Evolutionary conservation across 1,140 invertebrate genomes (phyloP), one percentile per base, ranked within the genome.

Genomic region (Stratiolaelaps scimitus): DNA sequence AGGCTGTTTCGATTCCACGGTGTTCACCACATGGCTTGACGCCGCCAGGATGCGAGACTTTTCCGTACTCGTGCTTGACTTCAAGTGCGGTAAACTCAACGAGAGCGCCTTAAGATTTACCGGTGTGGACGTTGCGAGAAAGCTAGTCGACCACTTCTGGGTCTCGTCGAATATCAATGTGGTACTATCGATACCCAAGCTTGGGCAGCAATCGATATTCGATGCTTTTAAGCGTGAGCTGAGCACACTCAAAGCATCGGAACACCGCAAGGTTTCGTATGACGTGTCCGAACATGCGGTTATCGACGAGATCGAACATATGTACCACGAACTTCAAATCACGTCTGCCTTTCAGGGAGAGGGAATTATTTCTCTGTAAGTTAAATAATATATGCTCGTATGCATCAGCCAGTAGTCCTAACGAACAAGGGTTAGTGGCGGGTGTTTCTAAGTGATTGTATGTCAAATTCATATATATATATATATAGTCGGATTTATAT

Each of bases 1-100:
- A 20, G 0, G 2, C 13, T 70, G 69, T 20, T 7, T 29, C 10
- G 4, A 15, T 17, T 65, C 20, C 0, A 65, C 29, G 4, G 20
- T 66, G 1, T 0, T 71, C 2, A 17, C 2, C 10, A 29, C 69
- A 13, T 69, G 69, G 34, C 65, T 70, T 23, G 15, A 26, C 15
- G 53, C 53, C 15, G 53, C 53, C 4, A 15, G 17, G 6, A 20
- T 23, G 1, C 53, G 53, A 23, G 26, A 60, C 23, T 17, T 60
- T 34, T 29, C 53, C 2, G 13, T 60, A 34, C n/a, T 60, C 15
- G 17, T 60, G 17, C 53, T 60, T 26, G 53, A 60, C 26, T 34
- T 60, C 15, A 60, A 60, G 23, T 29, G 53, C 34, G 17, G 15
- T 23, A 60, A 10, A 26, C 53, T 60, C 53, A 60, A 23, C 34